These are phyloP conservation scores for Stenolophus ochropezus DNA, from an alignment of 2,888 invertebrate species.

Conservation along the genomic window DNA sequence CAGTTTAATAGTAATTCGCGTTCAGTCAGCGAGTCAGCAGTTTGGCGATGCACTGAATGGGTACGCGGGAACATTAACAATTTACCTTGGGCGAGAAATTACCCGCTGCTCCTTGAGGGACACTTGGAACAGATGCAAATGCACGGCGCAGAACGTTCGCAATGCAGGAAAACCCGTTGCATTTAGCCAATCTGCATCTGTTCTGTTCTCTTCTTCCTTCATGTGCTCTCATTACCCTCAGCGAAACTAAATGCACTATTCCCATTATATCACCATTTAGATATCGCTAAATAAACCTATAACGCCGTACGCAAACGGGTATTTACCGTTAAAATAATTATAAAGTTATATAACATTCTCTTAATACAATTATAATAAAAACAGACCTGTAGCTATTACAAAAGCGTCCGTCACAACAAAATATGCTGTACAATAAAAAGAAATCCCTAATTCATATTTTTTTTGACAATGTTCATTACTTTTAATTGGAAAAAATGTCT, in stretches of 20 bases:
- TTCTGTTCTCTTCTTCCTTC: neutral
- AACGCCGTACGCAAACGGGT: neutral
- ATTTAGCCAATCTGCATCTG: neutral
- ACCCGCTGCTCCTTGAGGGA: constrained; percentile 19
- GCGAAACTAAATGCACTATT: neutral
- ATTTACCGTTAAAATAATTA: neutral
- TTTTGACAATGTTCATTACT: too few relatives aligned
- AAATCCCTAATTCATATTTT: too few relatives aligned
- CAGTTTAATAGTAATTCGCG: constrained; percentile 35
- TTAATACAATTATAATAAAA: too few relatives aligned
- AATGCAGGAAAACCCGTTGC: neutral
- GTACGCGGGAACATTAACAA: constrained; percentile 33
- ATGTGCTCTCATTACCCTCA: neutral
- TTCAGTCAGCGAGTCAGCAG: constrained; percentile 27
- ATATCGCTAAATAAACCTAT: neutral
- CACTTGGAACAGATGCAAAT: constrained; percentile 24
- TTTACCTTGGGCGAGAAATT: constrained; percentile 28
- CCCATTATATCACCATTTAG: neutral
- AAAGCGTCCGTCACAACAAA: too few relatives aligned
- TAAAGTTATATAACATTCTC: neutral
- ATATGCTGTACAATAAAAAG: too few relatives aligned
- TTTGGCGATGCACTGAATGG: constrained; percentile 8
- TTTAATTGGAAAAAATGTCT: too few relatives aligned
- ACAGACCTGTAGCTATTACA: too few relatives aligned
- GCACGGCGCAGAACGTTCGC: constrained; percentile 12